Base-by-base conservation (phyloP, 2,888 invertebrate genomes). In the Oligia fasciuncula region DNA sequence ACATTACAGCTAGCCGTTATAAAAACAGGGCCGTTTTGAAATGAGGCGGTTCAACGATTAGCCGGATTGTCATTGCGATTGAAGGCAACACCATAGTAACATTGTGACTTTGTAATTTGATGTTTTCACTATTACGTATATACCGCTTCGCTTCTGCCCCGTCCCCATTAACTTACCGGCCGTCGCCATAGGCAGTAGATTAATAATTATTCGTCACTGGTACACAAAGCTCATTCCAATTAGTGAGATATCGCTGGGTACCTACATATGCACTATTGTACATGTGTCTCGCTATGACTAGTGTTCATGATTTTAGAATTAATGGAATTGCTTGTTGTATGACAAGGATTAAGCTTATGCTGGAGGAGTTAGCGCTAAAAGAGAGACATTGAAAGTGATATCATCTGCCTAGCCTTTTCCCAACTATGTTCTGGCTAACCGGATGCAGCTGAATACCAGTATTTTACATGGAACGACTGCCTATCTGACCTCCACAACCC, bases 201-300 rank as follows among this genome's bases (percentile, higher is more conserved):
- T 81, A 84, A 80, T 81, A 84, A 80, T 88, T 80, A 84, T 81
- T 84, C 43, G 73, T 65, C 63, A 63, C 81, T 76, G 81, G 65
- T 78, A 78, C 73, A 81, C 79, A 83, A 71, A 72, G 77, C 81
- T 81, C 80, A 79, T 79, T 79, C 79, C 79, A 88, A 88, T 87
- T 86, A 81, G 74, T 77, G 60, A 46, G 63, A 66, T 57, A 85
- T 74, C 14, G 17, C 29, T 73, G 60, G 46, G 63, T 63, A 71
- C 29, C 29, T 29, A 29, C 19, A 72, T 60, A 17, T 46, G 14
- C 11, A 65, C 29, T 23, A 46, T 19, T 11, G 23, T 49, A 49
- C 23, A 19, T 29, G 43, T 67, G 46, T 35, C 11, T 66, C 60
- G n/a, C 46, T 79, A 29, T 67, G 62, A 29, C 40, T 71, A 70